Evolutionary conservation across 2,797 vertebrate species (phyloP), one percentile per base, ranked within the genome.

Genomic region (Gambelia wislizenii): DNA sequence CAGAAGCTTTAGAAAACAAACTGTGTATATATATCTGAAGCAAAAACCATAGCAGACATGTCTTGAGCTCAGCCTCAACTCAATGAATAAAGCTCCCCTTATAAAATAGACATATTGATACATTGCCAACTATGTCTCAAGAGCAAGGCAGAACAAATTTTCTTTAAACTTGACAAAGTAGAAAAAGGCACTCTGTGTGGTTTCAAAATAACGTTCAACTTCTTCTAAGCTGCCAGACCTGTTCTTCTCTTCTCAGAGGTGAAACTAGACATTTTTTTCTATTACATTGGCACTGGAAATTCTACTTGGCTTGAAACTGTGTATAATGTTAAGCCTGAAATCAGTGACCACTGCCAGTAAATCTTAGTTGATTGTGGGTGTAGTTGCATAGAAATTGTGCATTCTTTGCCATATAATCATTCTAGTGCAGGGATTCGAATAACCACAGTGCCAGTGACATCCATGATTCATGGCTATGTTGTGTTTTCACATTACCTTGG

Each of bases 71-170:
- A n/a, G 78, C 49, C 69, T 84, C 33, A 90, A 44, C 22, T 52
- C 80, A 14, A 18, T 0, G 84, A 89, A 89, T 49, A 86, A 90
- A 93, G 93, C 85, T 9, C 90, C 83, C 87, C 87, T 89, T 59
- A 83, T 61, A 72, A 89, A 25, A 83, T 8, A 75, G 85, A 42
- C 54, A 83, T 91, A 74, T 82, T 89, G 47, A 89, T 86, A n/a
- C 78, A 61, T n/a, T 88, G 91, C 91, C 94, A 92, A 36, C 64
- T 1, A n/a, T 87, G 85, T 91, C 94, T 89, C 94, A 44, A 3
- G 90, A 69, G 92, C 20, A 86, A 56, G 88, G 54, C 89, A 72
- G 9, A 88, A 89, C 79, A 91, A 89, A 91, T 91, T 56, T 85
- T 67, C 87, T 90, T 74, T 0, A 7, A 87, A 72, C 1, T 87